phyloP scores from a whole-genome alignment of 2,888 invertebrate species.

The Spatulosminthurus flaviceps region DNA sequence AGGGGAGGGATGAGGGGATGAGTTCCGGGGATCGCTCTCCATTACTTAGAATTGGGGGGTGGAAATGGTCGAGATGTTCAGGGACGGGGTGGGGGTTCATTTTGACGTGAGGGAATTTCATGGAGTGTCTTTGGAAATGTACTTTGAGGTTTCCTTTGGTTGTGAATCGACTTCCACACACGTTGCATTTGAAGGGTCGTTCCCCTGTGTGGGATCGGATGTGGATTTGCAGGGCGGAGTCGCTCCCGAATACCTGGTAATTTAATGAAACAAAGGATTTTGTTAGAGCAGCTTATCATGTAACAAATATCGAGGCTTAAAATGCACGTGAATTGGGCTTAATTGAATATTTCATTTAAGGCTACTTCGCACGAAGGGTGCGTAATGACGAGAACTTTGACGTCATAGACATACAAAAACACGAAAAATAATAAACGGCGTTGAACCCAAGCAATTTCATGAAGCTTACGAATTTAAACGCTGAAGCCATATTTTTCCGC shows the following conservation, averaged over 20 bases:
- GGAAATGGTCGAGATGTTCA: conserved; percentile 94
- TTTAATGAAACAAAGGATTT: no score
- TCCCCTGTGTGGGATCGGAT: conserved; percentile 97
- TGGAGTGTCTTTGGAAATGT: conserved; percentile 95
- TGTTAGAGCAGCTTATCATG: no score
- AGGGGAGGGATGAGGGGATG: conserved; percentile 70
- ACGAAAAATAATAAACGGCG: no score
- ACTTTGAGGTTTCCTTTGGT: conserved; percentile 99
- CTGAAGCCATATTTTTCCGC: no score
- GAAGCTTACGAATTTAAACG: no score
- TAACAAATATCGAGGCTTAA: no score
- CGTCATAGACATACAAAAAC: no score
- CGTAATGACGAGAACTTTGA: no score
- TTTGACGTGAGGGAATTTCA: conserved; percentile 93
- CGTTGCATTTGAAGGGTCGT: conserved; percentile 98
- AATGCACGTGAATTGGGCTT: no score
- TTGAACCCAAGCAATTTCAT: no score
- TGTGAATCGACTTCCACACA: conserved; percentile 98
- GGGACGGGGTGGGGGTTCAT: conserved; percentile 98
- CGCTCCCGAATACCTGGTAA: conserved; percentile 80
- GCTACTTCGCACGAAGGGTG: no score
- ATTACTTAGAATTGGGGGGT: conserved; percentile 79
- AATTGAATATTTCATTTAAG: no score
- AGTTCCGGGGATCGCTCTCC: conserved; percentile 69
- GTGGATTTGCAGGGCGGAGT: conserved; percentile 97